Evolutionary conservation across 2,113 vertebrate species (phyloP), one percentile per base, ranked within the genome.

Genomic region (Mungos mungo): DNA sequence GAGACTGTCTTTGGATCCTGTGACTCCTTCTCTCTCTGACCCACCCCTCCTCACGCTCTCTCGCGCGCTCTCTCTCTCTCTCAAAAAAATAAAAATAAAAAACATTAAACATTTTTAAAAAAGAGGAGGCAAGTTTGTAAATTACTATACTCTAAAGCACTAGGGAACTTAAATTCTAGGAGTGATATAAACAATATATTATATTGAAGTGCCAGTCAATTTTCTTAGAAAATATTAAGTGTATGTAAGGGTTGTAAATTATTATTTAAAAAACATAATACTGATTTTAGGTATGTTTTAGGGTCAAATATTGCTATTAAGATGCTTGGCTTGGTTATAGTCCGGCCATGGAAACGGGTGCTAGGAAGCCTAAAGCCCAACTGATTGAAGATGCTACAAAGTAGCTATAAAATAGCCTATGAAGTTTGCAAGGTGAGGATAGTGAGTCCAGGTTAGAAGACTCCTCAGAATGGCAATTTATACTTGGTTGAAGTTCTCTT

Each of bases 101-200:
- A 41, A 41, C 41, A 41, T 41, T 41, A 41, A 41, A 41, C 41
- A 41, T 41, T 41, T 41, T 41, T 41, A 41, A 41, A 41, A 80
- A 68, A 47, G 5, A 83, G 69, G 81, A 94, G 80, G 98, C 96
- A 96, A 92, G 96, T 96, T 96, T 95, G 77, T 93, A 96, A 94
- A 96, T 94, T 92, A 81, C 19, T 85, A 41, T 25, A 63, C 57
- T 96, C 57, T 93, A 93, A 90, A 84, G 52, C 69, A 90, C 69
- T 86, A 83, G n/a, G 84, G 77, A 83, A 63, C 33, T 96, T 95
- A 94, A 94, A 54, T 96, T 92, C 47, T 60, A 81, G 63, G 29
- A 93, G 31, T 19, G 76, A 76, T 91, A 95, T 89, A 96, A 96
- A 95, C 89, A 98, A 97, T 89, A 33, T 91, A 81, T 94, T 94